Percentiles rank a stretch among this genome's conserved stretches.
Evolutionary conservation across 2,797 vertebrate species (phyloP).

Genomic region (Pangasius djambal): DNA sequence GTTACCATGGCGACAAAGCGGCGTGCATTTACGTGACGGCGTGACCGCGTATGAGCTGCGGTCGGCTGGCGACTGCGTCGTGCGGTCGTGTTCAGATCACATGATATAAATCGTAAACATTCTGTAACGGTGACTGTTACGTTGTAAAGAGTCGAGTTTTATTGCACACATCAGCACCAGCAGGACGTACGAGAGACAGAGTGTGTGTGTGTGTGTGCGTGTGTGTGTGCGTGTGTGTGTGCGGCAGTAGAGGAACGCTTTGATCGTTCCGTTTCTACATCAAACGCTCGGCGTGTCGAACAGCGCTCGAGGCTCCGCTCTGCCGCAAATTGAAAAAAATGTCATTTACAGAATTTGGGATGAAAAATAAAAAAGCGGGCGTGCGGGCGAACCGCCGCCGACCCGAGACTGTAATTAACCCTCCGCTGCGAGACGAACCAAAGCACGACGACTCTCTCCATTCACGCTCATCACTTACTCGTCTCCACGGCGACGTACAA

Average conservation of each 20-base stretch:
- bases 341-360: conserved; percentile 8
- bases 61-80: background rate
- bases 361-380: background rate
- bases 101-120: too few relatives aligned
- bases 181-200: background rate
- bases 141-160: background rate
- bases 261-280: conserved; percentile 29
- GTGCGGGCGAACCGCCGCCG: background rate
- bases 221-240: conserved; percentile 8
- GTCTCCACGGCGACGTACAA: background rate
- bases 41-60: background rate
- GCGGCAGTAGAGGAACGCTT: background rate
- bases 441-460: background rate
- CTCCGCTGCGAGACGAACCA: background rate
- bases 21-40: background rate
- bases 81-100: background rate
- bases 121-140: too few relatives aligned
- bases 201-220: background rate
- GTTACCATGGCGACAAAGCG: background rate
- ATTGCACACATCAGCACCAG: background rate
- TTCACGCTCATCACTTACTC: background rate
- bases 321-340: conserved; percentile 19
- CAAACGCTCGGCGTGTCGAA: conserved; percentile 8
- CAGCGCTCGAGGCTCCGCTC: conserved; percentile 17
- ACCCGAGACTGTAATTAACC: too few relatives aligned